Conservation (phyloP, 2,888 invertebrate genomes). For the Steinernema hermaphroditum region DNA sequence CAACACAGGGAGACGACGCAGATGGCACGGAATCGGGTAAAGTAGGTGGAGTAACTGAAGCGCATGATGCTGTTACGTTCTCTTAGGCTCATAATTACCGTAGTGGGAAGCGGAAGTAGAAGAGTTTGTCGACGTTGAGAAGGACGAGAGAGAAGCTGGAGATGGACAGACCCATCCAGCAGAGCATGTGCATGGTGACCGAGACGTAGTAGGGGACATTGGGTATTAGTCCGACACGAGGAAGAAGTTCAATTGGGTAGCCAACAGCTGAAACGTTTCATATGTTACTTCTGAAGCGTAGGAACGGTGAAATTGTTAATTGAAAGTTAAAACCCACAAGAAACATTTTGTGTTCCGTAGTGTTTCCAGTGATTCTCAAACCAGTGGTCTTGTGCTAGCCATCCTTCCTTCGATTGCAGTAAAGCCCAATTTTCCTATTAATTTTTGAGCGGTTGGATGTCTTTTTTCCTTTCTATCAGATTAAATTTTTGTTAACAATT, state of each 20-base stretch:
- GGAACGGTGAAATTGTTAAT: not conserved
- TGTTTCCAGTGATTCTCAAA: no score
- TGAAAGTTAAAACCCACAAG: no score
- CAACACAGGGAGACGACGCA: slow-evolving; percentile 50
- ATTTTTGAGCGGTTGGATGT: no score
- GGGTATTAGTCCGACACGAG: slow-evolving; percentile 41
- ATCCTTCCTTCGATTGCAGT: no score
- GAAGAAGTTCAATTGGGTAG: slow-evolving; percentile 60
- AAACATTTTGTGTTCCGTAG: no score
- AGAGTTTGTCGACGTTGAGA: slow-evolving; percentile 62
- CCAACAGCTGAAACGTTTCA: slow-evolving; percentile 54
- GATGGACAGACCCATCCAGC: slow-evolving; percentile 62
- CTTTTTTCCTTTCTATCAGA: no score
- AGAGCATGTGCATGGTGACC: slow-evolving; percentile 50
- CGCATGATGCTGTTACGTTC: no score
- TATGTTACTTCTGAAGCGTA: slow-evolving; percentile 4
- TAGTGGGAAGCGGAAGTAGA: slow-evolving; percentile 64
- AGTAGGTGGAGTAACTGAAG: slow-evolving; percentile 58
- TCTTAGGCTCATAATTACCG: slow-evolving; percentile 43
- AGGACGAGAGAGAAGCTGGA: slow-evolving; percentile 63
- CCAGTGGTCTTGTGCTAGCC: no score
- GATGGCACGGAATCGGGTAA: slow-evolving; percentile 56
- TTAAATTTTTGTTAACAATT: no score
- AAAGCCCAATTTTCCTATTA: no score
- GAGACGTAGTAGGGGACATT: slow-evolving; percentile 37